Evolutionary conservation across 2,888 invertebrate genomes (phyloP), one percentile per base, ranked within the genome.

Genomic region (Furcula furcula): DNA sequence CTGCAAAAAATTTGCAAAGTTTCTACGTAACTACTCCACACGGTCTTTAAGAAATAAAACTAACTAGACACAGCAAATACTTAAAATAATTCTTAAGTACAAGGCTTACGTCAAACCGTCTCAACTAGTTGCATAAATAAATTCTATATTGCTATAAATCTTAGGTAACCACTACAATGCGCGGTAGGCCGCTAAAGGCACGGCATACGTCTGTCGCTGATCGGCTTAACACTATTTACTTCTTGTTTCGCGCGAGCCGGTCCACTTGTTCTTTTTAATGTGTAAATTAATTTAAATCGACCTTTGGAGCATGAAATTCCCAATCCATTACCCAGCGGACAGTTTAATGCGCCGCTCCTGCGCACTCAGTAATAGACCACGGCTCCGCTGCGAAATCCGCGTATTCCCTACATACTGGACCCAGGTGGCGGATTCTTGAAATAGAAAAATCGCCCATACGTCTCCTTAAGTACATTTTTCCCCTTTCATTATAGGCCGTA

Each of bases 251-350:
- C 65, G 47, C 55, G 36, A 46, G 55, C 51, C 57, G 55, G 62
- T 59, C 56, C 61, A 74, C 75, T 78, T 74, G 53, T 62, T 76
- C 74, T 73, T 74, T 76, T 74, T 75, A 78, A 78, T 76, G 79
- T 80, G 63, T 81, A 79, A 82, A 85, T 86, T 84, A 85, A 85
- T 85, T 85, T 78, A 76, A 77, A 77, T 71, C 75, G 74, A 80
- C 78, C 77, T 76, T 77, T 73, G 70, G 55, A 70, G 73, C 74
- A 70, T 76, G 73, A 82, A 80, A 86, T 84, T 78, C 84, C 68
- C 72, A 75, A 83, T 82, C 72, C 81, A 82, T 84, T 85, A 79
- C 67, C 19, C 40, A 38, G 38, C 45, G 54, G 82, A 86, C 84
- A 83, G 78, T 66, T 79, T 82, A 83, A 83, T 83, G 77, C 65